These are phyloP conservation scores for Acestrorhynchus altus DNA, from an alignment of 2,797 vertebrate genomes.

Conservation along the genomic window DNA sequence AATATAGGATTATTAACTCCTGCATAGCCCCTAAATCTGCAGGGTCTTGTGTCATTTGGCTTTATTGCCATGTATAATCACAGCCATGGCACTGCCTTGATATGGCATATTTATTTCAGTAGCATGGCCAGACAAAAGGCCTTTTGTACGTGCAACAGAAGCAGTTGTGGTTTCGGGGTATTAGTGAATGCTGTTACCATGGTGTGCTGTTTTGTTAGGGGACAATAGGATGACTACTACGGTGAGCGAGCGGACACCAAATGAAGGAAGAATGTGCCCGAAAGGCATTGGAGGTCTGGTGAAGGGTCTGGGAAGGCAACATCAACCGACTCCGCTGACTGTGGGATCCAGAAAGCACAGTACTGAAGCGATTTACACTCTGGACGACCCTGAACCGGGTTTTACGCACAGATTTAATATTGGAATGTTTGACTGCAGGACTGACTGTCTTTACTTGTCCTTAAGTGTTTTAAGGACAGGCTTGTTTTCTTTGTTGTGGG, in stretches of 20 bases:
- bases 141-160: constrained; percentile 32
- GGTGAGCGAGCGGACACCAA: constrained; percentile 28
- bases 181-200: constrained; percentile 27
- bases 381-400: too few species aligned
- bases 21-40: constrained; percentile 43
- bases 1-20: constrained; percentile 41
- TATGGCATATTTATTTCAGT: constrained; percentile 26
- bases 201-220: constrained; percentile 34
- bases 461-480: too few species aligned
- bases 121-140: constrained; percentile 22
- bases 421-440: too few species aligned
- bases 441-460: too few species aligned
- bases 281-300: neutral
- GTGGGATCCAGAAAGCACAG: too few species aligned
- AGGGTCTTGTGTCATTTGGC: constrained; percentile 16
- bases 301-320: neutral
- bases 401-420: too few species aligned
- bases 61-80: constrained; percentile 48
- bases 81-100: constrained; percentile 18
- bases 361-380: too few species aligned
- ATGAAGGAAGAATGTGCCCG: constrained; percentile 20
- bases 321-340: too few species aligned
- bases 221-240: constrained; percentile 16
- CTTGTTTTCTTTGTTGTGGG: too few species aligned
- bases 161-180: constrained; percentile 16